Evolutionary conservation across 2,113 vertebrate genomes (phyloP), one percentile per base, ranked within the genome.

Genomic region (Sinocyclocheilus rhinocerous): DNA sequence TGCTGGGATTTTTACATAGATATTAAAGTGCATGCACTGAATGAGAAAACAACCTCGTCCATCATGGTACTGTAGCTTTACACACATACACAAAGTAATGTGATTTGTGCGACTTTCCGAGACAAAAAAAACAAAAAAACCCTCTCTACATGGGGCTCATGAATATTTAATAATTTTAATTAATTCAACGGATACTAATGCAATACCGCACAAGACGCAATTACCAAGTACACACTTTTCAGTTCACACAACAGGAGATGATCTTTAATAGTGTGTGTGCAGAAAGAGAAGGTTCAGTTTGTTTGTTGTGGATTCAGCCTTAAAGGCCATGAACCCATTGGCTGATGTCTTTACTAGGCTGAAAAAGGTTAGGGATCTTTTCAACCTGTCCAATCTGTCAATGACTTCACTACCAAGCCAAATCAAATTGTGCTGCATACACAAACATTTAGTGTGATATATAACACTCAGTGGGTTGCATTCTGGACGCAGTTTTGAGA

Each of bases 101-200:
- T 80, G 33, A 61, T 80, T 61, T 61, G 77, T 80, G 55, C 24
- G n/a, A 18, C 36, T 45, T 81, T 20, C 4, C 5, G 15, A 52
- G 48, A 52, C 45, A 16, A 50, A 36, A 79, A 39, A 33, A 33
- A 33, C n/a, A 33, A 33, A 3, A 33, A 0, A 33, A 0, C 29
- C 11, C 8, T 42, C 57, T 45, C 78, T n/a, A 26, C 59, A 61
- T 42, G 39, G 55, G 22, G n/a, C n/a, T 65, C 78, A 81, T 81
- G 78, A 63, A 81, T 65, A 81, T 63, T 81, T 63, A 63, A 81
- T 81, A 13, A 42, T 81, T 81, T 63, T 65, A 45, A 81, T 65
- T 45, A 65, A 81, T 81, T 65, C 13, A 45, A 6, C 5, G n/a
- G 77, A 79, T 79, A 42, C 33, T n/a, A 63, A 65, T 81, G 78